Base-by-base conservation (phyloP, 2,797 vertebrate species). In the Cirrhinus mrigala region DNA sequence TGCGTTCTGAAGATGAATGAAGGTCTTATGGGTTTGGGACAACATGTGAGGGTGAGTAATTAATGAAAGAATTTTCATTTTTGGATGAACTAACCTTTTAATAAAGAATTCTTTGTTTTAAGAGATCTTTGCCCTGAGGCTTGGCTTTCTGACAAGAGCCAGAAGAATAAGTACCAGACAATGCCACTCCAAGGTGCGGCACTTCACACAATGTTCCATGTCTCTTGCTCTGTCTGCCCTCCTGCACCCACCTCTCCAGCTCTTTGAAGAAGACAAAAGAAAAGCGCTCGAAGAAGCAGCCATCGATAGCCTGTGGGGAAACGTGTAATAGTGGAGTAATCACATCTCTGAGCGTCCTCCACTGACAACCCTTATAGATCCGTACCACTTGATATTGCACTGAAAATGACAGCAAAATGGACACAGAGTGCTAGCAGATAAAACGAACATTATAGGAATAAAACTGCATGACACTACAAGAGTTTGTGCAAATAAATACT, bases 211-310 rank as follows among this genome's bases (percentile, higher is more conserved):
- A 89, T 87, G 73, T 37, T 37, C 69, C 62, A 27, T 22, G 27
- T 16, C 37, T 50, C 74, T 77, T 3, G 1, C 18, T 50, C 20
- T 84, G 9, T 84, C 79, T 89, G 44, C 46, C 40, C 64, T 66
- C 46, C 70, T 40, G 20, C 73, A 71, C 64, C n/a, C 33, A 81
- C 50, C 69, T 79, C 33, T 6, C 20, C 44, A 40, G 80, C 90
- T 91, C 89, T 92, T 92, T 94, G 94, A 95, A 94, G 92, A 92
- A 93, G 92, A 93, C 91, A 93, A 92, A 93, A 94, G 95, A 92
- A 94, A 94, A 94, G 93, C 92, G 88, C 90, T 90, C 90, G 87
- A 85, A 89, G 93, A 88, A 91, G 92, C 92, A 88, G 91, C 90
- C 93, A 94, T 94, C 87, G 91, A 94, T 93, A 90, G 92, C 92